These are phyloP conservation scores for Agrilus cyanescens DNA, from an alignment of 2,888 invertebrate genomes.

Conservation along the genomic window DNA sequence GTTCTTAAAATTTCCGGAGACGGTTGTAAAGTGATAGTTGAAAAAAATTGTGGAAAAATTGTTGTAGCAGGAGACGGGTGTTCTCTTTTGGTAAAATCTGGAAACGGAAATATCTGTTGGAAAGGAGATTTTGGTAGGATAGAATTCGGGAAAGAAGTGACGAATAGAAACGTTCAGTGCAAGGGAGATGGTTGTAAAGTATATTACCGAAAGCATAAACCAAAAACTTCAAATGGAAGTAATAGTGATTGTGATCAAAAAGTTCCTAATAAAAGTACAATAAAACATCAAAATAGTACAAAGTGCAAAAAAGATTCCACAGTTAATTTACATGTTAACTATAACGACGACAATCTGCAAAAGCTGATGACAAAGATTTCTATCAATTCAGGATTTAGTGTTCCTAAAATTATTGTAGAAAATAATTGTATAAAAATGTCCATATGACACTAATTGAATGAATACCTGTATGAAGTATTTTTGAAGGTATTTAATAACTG, in stretches of 20 bases:
- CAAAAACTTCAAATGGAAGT: background rate
- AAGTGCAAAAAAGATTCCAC: background rate
- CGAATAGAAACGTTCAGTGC: slow-evolving; percentile 9
- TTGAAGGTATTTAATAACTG: too few species aligned
- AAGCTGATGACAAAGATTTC: too few species aligned
- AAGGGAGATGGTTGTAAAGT: slow-evolving; percentile 14
- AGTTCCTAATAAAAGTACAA: background rate
- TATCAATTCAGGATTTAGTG: too few species aligned
- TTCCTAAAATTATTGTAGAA: too few species aligned
- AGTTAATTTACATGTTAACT: too few species aligned
- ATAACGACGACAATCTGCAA: too few species aligned
- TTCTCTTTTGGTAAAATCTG: slow-evolving; percentile 10
- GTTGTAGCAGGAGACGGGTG: slow-evolving; percentile 16
- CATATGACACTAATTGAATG: too few species aligned
- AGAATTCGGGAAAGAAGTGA: slow-evolving; percentile 10
- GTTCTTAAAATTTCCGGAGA: too few species aligned
- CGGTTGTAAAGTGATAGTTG: too few species aligned
- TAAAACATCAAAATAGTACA: background rate
- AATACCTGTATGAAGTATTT: too few species aligned
- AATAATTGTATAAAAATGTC: too few species aligned
- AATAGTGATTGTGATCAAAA: background rate
- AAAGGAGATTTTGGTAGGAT: slow-evolving; percentile 17
- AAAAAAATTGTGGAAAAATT: slow-evolving; percentile 7
- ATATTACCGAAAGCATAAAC: background rate
- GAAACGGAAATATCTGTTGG: slow-evolving; percentile 14